Base-by-base conservation (phyloP, 2,113 vertebrate species). In the Arenaria interpres region DNA sequence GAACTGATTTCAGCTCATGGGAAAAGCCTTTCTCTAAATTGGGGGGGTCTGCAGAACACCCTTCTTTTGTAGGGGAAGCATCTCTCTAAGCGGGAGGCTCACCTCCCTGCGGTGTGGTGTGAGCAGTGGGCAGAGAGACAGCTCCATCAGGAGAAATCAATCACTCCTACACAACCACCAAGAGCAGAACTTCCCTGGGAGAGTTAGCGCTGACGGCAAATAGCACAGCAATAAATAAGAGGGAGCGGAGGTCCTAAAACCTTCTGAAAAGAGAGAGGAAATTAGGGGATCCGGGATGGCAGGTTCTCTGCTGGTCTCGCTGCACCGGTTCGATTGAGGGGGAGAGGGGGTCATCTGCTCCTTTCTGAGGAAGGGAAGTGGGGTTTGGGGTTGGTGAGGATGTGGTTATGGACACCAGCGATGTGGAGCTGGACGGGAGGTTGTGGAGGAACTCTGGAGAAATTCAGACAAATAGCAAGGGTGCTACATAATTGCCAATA, bases 21-120 rank as follows among this genome's bases (percentile, higher is more conserved):
- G 25, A 76, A 85, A 74, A 75, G 1, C 3, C 10, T 76, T 84
- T 64, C 10, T 46, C 4, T 64, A 41, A 54, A 9, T 3, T 41
- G 48, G 51, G 16, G 23, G 14, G 4, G 20, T 43, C 21, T 66
- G 10, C 62, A 63, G 57, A 11, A 11, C 1, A 0, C 7, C 2
- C 2, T 1, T 60, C 3, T 77, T 37, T 24, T 32, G 33, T 33
- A 69, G 39, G 16, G 20, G 27, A 41, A 79, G 35, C 7, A 6
- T 9, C 9, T 60, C 23, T 46, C 10, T 19, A 45, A 50, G 74
- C 20, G 69, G 67, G 32, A 50, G 24, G 16, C 7, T 77, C 6
- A 8, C 9, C 8, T 39, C 28, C 12, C 6, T 0, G 0, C 3
- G 4, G 10, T 17, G 14, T 25, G n/a, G 39, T 37, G 60, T 8